Conservation (phyloP, 1,140 invertebrate genomes). For the Brachionus rubens region DNA sequence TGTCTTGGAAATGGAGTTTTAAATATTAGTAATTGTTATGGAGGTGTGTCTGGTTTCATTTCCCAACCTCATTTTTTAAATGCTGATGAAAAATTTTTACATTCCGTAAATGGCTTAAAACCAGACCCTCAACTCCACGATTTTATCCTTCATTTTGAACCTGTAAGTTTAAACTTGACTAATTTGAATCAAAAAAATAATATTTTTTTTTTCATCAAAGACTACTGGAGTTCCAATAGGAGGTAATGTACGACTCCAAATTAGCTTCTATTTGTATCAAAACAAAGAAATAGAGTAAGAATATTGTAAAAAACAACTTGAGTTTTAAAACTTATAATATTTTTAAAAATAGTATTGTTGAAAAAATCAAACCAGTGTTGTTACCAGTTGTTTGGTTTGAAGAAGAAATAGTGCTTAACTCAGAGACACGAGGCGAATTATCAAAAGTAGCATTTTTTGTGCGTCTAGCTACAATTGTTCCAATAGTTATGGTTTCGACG, state of each 20-base stretch:
- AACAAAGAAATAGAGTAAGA: slow-evolving; percentile 35
- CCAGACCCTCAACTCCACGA: slow-evolving; percentile 31
- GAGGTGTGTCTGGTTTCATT: slow-evolving; percentile 25
- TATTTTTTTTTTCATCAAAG: neutral
- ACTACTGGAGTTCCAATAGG: slow-evolving; percentile 31
- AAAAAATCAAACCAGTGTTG: slow-evolving; percentile 33
- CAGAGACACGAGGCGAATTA: neutral
- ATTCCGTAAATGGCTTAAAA: neutral
- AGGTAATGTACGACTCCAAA: slow-evolving; percentile 42
- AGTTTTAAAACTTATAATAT: too few relatives aligned
- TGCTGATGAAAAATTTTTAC: slow-evolving; percentile 33
- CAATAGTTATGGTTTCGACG: neutral
- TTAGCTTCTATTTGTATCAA: slow-evolving; percentile 34
- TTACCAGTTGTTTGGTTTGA: slow-evolving; percentile 43
- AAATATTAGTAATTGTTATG: slow-evolving; percentile 29
- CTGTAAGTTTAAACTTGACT: neutral
- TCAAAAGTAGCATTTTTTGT: slow-evolving; percentile 21
- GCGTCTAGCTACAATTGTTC: neutral
- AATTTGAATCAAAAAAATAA: neutral
- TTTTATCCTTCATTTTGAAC: slow-evolving; percentile 41
- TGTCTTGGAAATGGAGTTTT: slow-evolving; percentile 27
- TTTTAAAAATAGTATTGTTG: slow-evolving; percentile 36
- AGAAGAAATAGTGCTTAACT: neutral
- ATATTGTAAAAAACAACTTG: too few relatives aligned
- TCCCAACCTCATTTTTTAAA: slow-evolving; percentile 46